Evolutionary conservation across 2,797 vertebrate species (phyloP), one percentile per base, ranked within the genome.

Genomic region (Acrocephalus scirpaceus): DNA sequence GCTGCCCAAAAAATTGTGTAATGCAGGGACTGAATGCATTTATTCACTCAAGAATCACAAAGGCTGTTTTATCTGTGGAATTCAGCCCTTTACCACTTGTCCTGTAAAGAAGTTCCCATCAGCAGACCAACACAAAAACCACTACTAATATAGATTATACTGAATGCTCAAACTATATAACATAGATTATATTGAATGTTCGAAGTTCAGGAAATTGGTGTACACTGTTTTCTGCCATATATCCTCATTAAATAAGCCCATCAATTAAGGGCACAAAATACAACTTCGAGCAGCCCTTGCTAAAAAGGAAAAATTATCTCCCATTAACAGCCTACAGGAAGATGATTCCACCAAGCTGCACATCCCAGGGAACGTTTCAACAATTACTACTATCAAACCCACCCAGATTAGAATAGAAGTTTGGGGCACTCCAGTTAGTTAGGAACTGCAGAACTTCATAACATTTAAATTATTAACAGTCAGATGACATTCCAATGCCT

Each of bases 1-100:
- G 57, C 60, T 81, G 34, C 50, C 84, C 93, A 57, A 91, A 97
- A 94, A 89, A 81, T 57, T 25, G 50, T 65, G 69, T 58, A 72
- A 77, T 51, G 57, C 34, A 89, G 72, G n/a, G 84, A 80, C 30
- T 47, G 69, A 91, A 77, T n/a, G 32, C 21, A 71, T 74, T 93
- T 90, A 81, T 91, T 93, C 93, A 93, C 62, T 48, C 25, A 75
- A 53, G 61, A 80, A 88, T 62, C 79, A 90, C 38, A 50, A 86
- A 88, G 66, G 58, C 44, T 80, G 11, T 65, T 94, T 90, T 67
- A 90, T 86, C 65, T 90, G 36, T 74, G n/a, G n/a, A 79, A 90
- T 67, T 29, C 85, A 83, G 65, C 18, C 51, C 83, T 86, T 92
- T 38, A 57, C 3, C 11, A 45, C 29, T 77, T 40, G 19, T 65